These are phyloP conservation scores for Holothuria scabra DNA, from an alignment of 53 echinoderm and acorn worm genomes.

Conservation along the genomic window DNA sequence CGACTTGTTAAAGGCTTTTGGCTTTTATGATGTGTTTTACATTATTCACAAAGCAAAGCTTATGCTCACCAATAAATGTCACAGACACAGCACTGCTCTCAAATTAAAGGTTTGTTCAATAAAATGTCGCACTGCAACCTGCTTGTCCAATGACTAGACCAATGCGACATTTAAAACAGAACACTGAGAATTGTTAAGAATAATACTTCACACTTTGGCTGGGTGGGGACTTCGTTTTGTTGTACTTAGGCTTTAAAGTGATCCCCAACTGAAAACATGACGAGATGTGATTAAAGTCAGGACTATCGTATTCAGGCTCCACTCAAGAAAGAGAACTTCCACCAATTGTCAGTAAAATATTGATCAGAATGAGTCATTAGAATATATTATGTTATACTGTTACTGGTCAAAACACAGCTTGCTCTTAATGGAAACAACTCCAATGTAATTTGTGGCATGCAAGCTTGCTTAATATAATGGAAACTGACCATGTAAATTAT, in stretches of 20 bases:
- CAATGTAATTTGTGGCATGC: no score
- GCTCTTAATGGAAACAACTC: no score
- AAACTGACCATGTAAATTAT: no score
- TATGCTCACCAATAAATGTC: slow-evolving; percentile 9
- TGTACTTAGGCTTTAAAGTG: slow-evolving; percentile 3
- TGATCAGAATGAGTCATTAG: slow-evolving; percentile 38
- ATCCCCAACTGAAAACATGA: not conserved
- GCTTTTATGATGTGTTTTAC: slow-evolving; percentile 4
- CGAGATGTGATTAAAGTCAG: slow-evolving; percentile 3
- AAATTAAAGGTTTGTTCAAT: no score
- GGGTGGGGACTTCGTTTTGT: not conserved
- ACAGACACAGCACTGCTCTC: not conserved
- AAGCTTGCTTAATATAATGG: no score
- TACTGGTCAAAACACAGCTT: no score
- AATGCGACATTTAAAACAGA: no score
- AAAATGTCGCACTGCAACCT: no score
- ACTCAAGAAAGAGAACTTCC: slow-evolving; percentile 20
- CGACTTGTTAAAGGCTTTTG: not conserved
- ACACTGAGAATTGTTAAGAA: not conserved
- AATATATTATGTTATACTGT: slow-evolving; percentile 8
- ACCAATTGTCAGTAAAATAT: slow-evolving; percentile 29
- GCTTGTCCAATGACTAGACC: no score
- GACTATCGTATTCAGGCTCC: slow-evolving; percentile 10
- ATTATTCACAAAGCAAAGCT: slow-evolving; percentile 9
- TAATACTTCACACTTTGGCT: not conserved